Evolutionary conservation across 2,888 invertebrate genomes (phyloP).

Genomic region (Erpobdella octoculata): DNA sequence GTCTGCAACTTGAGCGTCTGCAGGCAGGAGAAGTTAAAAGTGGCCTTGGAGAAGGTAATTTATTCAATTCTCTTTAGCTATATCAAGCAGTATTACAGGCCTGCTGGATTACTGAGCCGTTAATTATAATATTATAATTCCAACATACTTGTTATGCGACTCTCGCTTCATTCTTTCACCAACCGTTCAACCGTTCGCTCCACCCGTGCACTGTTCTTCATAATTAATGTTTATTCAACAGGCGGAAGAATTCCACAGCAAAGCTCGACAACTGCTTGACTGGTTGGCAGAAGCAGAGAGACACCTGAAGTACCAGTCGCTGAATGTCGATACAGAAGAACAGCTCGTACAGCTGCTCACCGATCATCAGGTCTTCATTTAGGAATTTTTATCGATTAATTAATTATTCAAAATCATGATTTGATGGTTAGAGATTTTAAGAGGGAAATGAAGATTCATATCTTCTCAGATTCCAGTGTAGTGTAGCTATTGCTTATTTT

Average conservation of each 20-base stretch:
- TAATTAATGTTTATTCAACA: constrained; percentile 40
- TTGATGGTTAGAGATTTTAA: too few relatives aligned
- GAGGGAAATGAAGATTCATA: too few relatives aligned
- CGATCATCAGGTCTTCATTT: constrained; percentile 67
- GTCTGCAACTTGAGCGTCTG: constrained; percentile 69
- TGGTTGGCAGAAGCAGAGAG: constrained; percentile 94
- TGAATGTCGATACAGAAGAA: constrained; percentile 68
- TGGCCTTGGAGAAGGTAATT: constrained; percentile 70
- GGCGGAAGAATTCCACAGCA: constrained; percentile 85
- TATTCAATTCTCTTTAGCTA: too few relatives aligned
- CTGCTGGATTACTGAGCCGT: too few relatives aligned
- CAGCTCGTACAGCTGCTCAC: constrained; percentile 73
- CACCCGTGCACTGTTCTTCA: background rate
- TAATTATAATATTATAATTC: too few relatives aligned
- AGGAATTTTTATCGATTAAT: too few relatives aligned
- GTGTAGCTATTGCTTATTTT: too few relatives aligned
- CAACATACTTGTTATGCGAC: too few relatives aligned
- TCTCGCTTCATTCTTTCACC: too few relatives aligned
- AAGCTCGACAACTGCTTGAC: constrained; percentile 86
- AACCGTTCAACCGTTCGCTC: background rate
- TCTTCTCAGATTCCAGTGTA: too few relatives aligned
- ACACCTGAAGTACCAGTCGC: constrained; percentile 78
- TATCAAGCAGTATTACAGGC: too few relatives aligned
- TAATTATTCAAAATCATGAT: too few relatives aligned
- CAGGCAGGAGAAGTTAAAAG: constrained; percentile 70